These are phyloP conservation scores for Cydia pomonella DNA, from an alignment of 1,140 invertebrate species.

Conservation along the genomic window DNA sequence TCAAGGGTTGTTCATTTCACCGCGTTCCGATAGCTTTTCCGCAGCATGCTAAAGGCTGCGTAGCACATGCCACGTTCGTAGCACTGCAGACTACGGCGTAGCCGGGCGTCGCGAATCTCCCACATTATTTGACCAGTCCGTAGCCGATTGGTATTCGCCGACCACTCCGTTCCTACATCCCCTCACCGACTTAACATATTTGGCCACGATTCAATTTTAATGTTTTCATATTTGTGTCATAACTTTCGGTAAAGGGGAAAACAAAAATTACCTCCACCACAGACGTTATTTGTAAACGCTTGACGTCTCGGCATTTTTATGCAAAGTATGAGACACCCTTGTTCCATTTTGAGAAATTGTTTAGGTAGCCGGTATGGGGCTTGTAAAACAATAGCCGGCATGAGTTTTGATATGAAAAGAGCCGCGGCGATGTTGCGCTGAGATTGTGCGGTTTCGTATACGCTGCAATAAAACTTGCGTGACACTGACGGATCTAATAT, in stretches of 20 bases:
- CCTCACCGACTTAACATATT: slow-evolving; percentile 69
- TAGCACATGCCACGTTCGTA: slow-evolving; percentile 46
- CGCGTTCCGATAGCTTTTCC: slow-evolving; percentile 6
- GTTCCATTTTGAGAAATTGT: slow-evolving; percentile 73
- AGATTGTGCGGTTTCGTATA: slow-evolving; percentile 67
- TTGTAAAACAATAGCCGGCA: slow-evolving; percentile 49
- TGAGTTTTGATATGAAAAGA: slow-evolving; percentile 53
- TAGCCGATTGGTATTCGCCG: slow-evolving; percentile 64
- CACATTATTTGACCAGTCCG: slow-evolving; percentile 41
- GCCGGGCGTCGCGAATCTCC: slow-evolving; percentile 46
- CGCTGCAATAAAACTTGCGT: slow-evolving; percentile 73
- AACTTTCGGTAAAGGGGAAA: slow-evolving; percentile 72
- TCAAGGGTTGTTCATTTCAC: neutral
- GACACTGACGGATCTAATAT: slow-evolving; percentile 74
- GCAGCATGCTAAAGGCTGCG: slow-evolving; percentile 39
- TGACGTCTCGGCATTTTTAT: slow-evolving; percentile 75
- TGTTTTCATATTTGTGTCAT: slow-evolving; percentile 76
- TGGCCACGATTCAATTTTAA: slow-evolving; percentile 76
- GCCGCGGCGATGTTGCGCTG: slow-evolving; percentile 51
- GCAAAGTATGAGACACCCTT: slow-evolving; percentile 66
- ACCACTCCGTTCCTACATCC: slow-evolving; percentile 54
- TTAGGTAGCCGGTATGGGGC: slow-evolving; percentile 66
- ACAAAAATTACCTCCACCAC: slow-evolving; percentile 64
- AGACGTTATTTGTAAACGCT: slow-evolving; percentile 75
- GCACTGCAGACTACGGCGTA: slow-evolving; percentile 57